Conservation (phyloP, 2,888 invertebrate species). For the Rhorus exstirpatorius region DNA sequence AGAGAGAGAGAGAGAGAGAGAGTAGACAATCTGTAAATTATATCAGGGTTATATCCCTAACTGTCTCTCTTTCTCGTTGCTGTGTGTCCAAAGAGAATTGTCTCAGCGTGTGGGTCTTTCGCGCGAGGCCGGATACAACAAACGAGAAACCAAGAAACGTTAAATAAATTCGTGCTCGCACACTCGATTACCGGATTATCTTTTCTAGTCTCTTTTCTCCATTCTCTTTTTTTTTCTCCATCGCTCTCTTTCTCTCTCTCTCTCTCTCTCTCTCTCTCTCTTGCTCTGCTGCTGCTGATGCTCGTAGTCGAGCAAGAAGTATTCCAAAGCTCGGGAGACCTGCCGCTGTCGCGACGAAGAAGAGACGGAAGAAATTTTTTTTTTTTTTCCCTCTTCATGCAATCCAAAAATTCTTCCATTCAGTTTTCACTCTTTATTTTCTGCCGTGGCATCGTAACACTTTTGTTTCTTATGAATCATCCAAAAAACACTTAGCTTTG, state of each 20-base stretch:
- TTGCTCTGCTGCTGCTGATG: neutral
- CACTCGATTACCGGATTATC: slow-evolving; percentile 75
- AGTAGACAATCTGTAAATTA: slow-evolving; percentile 66
- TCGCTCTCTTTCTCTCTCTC: slow-evolving; percentile 51
- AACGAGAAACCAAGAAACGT: slow-evolving; percentile 59
- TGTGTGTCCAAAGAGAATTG: slow-evolving; percentile 6
- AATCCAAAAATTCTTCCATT: slow-evolving; percentile 12
- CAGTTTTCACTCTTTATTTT: slow-evolving; percentile 19
- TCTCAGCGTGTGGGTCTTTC: neutral
- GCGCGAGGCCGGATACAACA: slow-evolving; percentile 37
- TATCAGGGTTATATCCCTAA: slow-evolving; percentile 37
- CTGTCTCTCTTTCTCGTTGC: slow-evolving; percentile 19
- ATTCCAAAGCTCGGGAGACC: slow-evolving; percentile 37
- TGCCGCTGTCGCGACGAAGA: slow-evolving; percentile 30
- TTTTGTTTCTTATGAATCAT: too few relatives aligned
- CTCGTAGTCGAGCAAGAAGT: slow-evolving; percentile 49
- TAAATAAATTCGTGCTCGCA: slow-evolving; percentile 74
- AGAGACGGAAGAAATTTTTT: slow-evolving; percentile 20
- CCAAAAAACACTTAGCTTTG: too few relatives aligned
- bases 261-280: slow-evolving; percentile 45
- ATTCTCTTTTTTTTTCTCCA: slow-evolving; percentile 22
- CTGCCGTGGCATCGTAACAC: neutral
- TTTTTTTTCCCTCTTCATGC: too few relatives aligned
- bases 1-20: too few relatives aligned
- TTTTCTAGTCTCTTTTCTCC: slow-evolving; percentile 27